Base-by-base conservation (phyloP, 1,140 invertebrate genomes). In the Philotrypesis tridentata region DNA sequence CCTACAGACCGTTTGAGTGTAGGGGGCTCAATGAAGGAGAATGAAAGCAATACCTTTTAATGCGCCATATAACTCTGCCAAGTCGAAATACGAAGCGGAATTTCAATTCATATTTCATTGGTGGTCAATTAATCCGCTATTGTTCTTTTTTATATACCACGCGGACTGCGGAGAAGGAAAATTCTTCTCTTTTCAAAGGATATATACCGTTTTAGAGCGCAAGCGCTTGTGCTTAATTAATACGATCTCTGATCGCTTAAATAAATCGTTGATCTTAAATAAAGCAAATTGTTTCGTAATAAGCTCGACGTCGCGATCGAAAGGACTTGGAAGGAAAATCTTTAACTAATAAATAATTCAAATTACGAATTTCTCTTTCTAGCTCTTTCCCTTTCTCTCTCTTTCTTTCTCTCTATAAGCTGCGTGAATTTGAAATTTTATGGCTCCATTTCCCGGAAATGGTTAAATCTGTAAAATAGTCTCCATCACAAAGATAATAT, bases 41-140 rank as follows among this genome's bases (percentile, higher is more conserved):
- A 65, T 65, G 63, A 65, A 65, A 27, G 63, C 25, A 65, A 65
- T 65, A 29, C 27, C 23, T 65, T 65, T 65, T 65, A 65, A 65
- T 27, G 27, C 23, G 21, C 48, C n/a, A n/a, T 55, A 55, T 55
- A 55, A 55, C 21, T 55, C 21, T 14, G 48, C 1, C 21, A 55
- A 55, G 48, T 55, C 48, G 48, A 55, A 55, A n/a, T 55, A 55
- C 21, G 48, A 14, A 48, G 14, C 0, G 43, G 5, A 55, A 14
- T 48, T 55, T 55, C n/a, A 55, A 55, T 55, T 55, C 21, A 17
- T 55, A 14, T 55, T 55, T 55, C 17, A 55, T 21, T 17, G 48
- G 40, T 0, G 48, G 1, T n/a, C 21, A 17, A 55, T n/a, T n/a
- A n/a, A n/a, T n/a, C n/a, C n/a, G n/a, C n/a, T n/a, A n/a, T n/a